A percentile compares a stretch with the other conserved stretches of the same genome.
Evolutionary conservation across 1,140 invertebrate species (phyloP).

Genomic region (Leptinotarsa texana): DNA sequence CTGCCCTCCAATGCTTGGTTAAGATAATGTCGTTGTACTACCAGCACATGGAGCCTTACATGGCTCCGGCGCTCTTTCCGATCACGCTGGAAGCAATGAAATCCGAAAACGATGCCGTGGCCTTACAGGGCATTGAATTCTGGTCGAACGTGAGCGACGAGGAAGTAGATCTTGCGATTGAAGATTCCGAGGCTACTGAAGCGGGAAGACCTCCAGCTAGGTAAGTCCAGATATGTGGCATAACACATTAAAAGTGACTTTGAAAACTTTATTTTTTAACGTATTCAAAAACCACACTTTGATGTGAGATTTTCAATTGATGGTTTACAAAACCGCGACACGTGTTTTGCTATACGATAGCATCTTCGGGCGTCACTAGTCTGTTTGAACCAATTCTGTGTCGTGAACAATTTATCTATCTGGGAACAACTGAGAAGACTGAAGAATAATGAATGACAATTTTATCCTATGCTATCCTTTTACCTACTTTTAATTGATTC

Average conservation of each 20-base stretch:
- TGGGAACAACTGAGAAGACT: too few species aligned
- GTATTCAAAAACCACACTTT: too few species aligned
- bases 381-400: too few species aligned
- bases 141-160: constrained; percentile 99
- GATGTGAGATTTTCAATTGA: too few species aligned
- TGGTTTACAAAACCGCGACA: too few species aligned
- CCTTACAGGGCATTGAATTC: constrained; percentile 99
- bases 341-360: too few species aligned
- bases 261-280: background rate
- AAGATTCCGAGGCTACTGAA: constrained; percentile 91
- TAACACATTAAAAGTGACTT: background rate
- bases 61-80: constrained; percentile 97
- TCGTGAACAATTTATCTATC: too few species aligned
- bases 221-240: constrained; percentile 25
- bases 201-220: constrained; percentile 84
- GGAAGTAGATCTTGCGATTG: constrained; percentile 95
- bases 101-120: constrained; percentile 92
- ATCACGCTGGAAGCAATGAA: constrained; percentile 99
- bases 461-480: too few species aligned
- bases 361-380: too few species aligned
- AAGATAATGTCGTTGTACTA: constrained; percentile 99
- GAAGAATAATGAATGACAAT: too few species aligned
- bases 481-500: too few species aligned
- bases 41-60: constrained; percentile 98
- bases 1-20: constrained; percentile 96